Percentiles rank a stretch among this genome's conserved stretches.
Conservation (phyloP, 92 coral and sea anemone genomes). For the Zoanthus sociatus region DNA sequence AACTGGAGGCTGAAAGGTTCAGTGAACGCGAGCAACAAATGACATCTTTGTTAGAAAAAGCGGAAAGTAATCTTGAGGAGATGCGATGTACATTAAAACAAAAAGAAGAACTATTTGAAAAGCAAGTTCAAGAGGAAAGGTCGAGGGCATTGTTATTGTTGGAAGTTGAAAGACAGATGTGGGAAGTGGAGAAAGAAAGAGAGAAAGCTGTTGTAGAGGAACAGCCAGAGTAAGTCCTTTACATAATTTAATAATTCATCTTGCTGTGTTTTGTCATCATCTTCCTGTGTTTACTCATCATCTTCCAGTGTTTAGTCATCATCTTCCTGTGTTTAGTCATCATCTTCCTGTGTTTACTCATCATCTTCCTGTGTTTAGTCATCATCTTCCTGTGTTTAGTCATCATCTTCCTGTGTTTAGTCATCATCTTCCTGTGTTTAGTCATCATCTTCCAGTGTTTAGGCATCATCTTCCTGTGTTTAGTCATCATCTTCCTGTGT, state of each 20-base stretch:
- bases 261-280: too few relatives aligned
- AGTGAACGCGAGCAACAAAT: constrained; percentile 68
- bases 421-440: too few relatives aligned
- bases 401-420: too few relatives aligned
- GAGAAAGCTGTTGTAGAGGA: constrained; percentile 39
- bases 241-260: background rate
- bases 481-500: too few relatives aligned
- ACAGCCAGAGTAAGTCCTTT: constrained; percentile 67
- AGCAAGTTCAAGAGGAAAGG: constrained; percentile 76
- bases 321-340: too few relatives aligned
- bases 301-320: too few relatives aligned
- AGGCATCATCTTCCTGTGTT: too few relatives aligned
- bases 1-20: constrained; percentile 50
- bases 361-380: too few relatives aligned
- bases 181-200: constrained; percentile 78
- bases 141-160: constrained; percentile 72
- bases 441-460: too few relatives aligned
- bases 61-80: constrained; percentile 69
- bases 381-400: too few relatives aligned
- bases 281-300: too few relatives aligned
- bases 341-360: too few relatives aligned
- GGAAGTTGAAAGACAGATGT: constrained; percentile 90
- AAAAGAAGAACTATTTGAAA: constrained; percentile 70
- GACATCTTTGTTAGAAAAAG: constrained; percentile 47
- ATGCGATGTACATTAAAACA: constrained; percentile 59